Evolutionary conservation across 2,888 invertebrate species (phyloP).

Genomic region (Tipula vernalis): DNA sequence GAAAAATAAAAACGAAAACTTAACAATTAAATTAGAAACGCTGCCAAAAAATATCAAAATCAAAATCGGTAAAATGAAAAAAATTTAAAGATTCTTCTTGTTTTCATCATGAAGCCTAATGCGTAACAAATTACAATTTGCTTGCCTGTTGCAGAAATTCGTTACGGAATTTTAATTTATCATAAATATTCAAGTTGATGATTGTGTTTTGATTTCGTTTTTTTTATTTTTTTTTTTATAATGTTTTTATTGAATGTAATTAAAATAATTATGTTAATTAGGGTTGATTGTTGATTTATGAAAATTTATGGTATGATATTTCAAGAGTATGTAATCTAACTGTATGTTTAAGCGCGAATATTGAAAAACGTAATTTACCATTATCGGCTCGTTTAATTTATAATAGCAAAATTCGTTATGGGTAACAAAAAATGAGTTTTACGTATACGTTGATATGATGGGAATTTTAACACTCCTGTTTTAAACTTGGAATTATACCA

Average conservation of each 20-base stretch:
- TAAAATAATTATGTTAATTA: conserved; percentile 4
- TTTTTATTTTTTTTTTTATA: not conserved
- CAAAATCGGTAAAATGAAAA: not conserved
- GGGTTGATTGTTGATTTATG: not conserved
- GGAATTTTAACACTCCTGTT: not conserved
- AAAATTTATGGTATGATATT: not conserved
- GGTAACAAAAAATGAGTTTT: not conserved
- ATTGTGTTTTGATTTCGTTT: not conserved
- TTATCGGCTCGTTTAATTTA: not conserved
- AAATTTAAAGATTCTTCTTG: not conserved
- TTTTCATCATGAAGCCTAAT: conserved; percentile 4
- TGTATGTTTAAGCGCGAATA: not conserved
- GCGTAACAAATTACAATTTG: not conserved
- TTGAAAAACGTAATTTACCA: not conserved
- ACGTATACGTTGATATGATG: not conserved
- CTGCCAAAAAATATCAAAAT: not conserved
- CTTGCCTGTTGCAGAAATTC: not conserved
- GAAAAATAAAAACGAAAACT: not conserved
- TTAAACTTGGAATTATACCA: not conserved
- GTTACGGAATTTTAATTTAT: not conserved
- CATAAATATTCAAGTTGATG: not conserved
- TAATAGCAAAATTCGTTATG: not conserved
- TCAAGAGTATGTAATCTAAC: not conserved
- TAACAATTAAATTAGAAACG: not conserved
- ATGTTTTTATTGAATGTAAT: not conserved